Conservation (phyloP, 2,797 vertebrate species). For the Ceyx erithaca region DNA sequence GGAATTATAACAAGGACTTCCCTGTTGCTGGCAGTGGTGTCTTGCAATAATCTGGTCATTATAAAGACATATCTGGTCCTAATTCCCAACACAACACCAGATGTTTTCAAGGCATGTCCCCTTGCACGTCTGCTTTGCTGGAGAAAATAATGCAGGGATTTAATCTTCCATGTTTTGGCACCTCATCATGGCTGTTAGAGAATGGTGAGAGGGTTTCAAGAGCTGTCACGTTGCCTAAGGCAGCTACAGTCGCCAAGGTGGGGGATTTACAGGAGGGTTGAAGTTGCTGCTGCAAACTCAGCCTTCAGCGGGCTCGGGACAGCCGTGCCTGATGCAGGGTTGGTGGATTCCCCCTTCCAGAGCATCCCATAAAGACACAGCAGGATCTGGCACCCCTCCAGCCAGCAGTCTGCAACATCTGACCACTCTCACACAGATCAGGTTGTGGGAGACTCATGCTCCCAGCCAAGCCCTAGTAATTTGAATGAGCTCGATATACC, state of each 20-base stretch:
- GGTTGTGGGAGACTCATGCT: not conserved
- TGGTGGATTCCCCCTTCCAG: not conserved
- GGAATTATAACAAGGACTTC: conserved; percentile 14
- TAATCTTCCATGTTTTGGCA: conserved; percentile 21
- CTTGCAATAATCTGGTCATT: conserved; percentile 38
- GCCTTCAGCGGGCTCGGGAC: not conserved
- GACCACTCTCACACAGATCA: not conserved
- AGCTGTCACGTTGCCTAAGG: conserved; percentile 27
- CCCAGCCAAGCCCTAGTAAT: not conserved
- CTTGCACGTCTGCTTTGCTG: not conserved
- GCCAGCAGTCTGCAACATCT: accelerated
- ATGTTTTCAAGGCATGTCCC: conserved; percentile 55
- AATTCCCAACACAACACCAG: conserved; percentile 60
- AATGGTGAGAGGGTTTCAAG: not conserved
- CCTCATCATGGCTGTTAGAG: conserved; percentile 9
- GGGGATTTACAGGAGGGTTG: not conserved
- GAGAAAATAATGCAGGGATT: not conserved
- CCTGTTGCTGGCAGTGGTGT: conserved; percentile 13
- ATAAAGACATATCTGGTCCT: conserved; percentile 62
- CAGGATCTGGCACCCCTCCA: not conserved
- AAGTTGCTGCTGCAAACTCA: not conserved
- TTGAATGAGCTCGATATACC: not conserved
- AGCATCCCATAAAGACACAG: not conserved
- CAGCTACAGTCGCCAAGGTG: not conserved
- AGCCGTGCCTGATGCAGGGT: not conserved